Conservation (phyloP, 2,888 invertebrate genomes). For the Caradrina kadenii region DNA sequence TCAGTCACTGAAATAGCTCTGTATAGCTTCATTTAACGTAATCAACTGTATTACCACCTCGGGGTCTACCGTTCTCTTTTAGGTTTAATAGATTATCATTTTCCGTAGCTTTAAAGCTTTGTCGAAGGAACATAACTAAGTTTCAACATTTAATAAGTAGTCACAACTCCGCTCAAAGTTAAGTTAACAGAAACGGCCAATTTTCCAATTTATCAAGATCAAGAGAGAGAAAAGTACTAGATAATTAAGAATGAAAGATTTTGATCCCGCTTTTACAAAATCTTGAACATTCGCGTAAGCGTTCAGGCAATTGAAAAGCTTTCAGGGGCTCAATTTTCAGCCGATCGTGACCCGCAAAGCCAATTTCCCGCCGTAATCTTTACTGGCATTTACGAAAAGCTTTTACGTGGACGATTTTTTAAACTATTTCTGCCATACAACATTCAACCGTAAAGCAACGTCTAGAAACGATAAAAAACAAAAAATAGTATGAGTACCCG, state of each 20-base stretch:
- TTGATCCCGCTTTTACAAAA: slow-evolving; percentile 17
- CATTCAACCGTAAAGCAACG: background rate
- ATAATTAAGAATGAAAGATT: slow-evolving; percentile 1
- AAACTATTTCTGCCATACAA: background rate
- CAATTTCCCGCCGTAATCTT: slow-evolving; percentile 23
- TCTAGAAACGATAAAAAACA: background rate
- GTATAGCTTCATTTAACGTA: slow-evolving; percentile 36
- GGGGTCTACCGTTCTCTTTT: background rate
- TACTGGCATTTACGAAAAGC: slow-evolving; percentile 3
- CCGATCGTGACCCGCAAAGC: slow-evolving; percentile 27
- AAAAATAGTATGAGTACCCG: background rate
- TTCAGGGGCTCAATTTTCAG: slow-evolving; percentile 42
- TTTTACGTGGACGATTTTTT: background rate
- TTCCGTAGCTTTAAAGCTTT: background rate
- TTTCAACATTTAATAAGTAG: background rate
- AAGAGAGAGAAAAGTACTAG: background rate
- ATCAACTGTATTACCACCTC: slow-evolving; percentile 2
- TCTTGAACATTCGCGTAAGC: slow-evolving; percentile 25
- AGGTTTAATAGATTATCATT: background rate
- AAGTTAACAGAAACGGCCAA: slow-evolving; percentile 6
- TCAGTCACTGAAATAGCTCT: slow-evolving; percentile 48
- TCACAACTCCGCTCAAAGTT: background rate
- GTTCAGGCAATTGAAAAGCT: slow-evolving; percentile 47
- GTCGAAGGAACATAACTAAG: too few relatives aligned
- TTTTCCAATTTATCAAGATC: slow-evolving; percentile 7